Evolutionary conservation across 1,140 invertebrate genomes (phyloP), one percentile per base, ranked within the genome.

Genomic region (Penaeus indicus): DNA sequence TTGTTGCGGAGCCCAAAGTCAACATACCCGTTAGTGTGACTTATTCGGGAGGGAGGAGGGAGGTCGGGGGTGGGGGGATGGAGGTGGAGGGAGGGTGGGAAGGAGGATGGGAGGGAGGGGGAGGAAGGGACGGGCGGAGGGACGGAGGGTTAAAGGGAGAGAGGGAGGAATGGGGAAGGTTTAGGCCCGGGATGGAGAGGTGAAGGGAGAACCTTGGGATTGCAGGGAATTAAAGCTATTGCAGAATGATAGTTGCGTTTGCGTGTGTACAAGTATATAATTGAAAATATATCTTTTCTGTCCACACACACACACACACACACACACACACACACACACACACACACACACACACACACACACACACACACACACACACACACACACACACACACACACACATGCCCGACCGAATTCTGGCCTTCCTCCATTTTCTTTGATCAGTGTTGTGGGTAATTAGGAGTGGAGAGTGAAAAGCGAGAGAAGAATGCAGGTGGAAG

Each of bases 1-100:
- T 88, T 88, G 87, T 88, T 77, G 82, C 60, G 86, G 47, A 75
- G 82, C 7, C 54, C 87, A n/a, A 75, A 88, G 87, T 88, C 87
- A 88, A 79, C 84, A 88, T 88, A 80, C 84, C 81, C 84, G 54
- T 54, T 54, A 54, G 54, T 82, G 72, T 79, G 84, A 84, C 82
- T 62, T 27, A 18, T 69, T 61, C 69, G 60, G 11, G 72, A 22
- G 38, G 63, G 85, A 42, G 38, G 25, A 32, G 69, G 22, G 32
- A 22, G 63, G 25, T n/a, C 19, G 19, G 64, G 78, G 27, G 3
- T 13, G 62, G 67, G 21, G 38, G 54, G 4, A 13, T 7, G 11
- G 47, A 13, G 47, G 47, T 47, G 47, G 54, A 42, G 2, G 60
- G 42, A 13, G 11, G 21, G 60, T 16, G 32, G 62, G 27, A 25